Evolutionary conservation across 2,113 vertebrate species (phyloP).

Genomic region (Montifringilla adamsi): DNA sequence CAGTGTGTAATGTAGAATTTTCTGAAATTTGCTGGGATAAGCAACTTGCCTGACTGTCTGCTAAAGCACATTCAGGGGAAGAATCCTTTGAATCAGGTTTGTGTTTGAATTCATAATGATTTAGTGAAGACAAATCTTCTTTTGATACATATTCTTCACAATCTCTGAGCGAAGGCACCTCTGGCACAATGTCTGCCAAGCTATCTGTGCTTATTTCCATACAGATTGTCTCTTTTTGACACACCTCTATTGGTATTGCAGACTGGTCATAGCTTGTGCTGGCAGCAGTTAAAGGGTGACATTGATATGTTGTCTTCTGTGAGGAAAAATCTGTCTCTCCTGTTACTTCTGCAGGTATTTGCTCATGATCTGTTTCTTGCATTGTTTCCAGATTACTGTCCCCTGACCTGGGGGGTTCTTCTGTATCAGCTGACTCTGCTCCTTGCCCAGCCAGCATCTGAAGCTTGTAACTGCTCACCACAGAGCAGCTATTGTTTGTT

Average conservation of each 20-base stretch:
- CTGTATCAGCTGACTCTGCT: not conserved
- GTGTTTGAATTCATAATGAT: conserved; percentile 11
- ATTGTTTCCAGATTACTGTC: not conserved
- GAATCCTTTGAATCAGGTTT: not conserved
- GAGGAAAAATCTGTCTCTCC: not conserved
- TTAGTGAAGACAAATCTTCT: not conserved
- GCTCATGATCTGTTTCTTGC: conserved; percentile 14
- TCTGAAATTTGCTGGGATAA: not conserved
- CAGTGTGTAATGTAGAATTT: not conserved
- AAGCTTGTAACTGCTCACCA: not conserved
- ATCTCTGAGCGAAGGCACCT: conserved; percentile 46
- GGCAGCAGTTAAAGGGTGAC: not conserved
- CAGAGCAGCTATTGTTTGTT: not conserved
- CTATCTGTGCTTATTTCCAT: conserved; percentile 70
- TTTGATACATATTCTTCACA: not conserved
- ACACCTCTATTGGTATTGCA: not conserved
- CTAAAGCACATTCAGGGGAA: not conserved
- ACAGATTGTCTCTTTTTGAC: conserved; percentile 49
- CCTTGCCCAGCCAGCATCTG: not conserved
- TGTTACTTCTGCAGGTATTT: not conserved
- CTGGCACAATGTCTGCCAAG: conserved; percentile 66
- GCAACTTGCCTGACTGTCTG: not conserved
- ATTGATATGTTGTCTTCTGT: not conserved
- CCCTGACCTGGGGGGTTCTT: not conserved
- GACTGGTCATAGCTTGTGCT: conserved; percentile 20